A percentile compares a stretch with the other conserved stretches of the same genome.
These are phyloP conservation scores for Chloropsis hardwickii DNA, from an alignment of 2,113 vertebrate species.

Conservation along the genomic window DNA sequence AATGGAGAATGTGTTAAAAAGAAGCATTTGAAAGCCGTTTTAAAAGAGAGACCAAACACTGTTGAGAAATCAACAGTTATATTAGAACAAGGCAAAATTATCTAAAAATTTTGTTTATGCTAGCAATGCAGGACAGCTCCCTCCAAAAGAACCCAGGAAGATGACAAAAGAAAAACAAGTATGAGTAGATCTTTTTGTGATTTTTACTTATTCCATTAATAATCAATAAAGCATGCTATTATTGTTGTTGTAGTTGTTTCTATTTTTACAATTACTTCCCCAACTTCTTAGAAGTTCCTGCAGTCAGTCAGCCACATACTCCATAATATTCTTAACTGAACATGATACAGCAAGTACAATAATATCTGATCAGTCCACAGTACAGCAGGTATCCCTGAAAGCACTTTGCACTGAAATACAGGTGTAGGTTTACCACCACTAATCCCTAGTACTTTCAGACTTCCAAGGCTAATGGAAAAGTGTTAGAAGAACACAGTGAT, in stretches of 20 bases:
- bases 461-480: not conserved
- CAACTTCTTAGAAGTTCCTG: not conserved
- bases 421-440: not conserved
- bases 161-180: not conserved
- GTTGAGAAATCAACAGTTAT: not conserved
- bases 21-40: not conserved
- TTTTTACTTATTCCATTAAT: not conserved
- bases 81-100: not conserved
- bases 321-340: not conserved
- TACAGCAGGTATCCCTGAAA: not conserved
- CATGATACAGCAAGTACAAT: not conserved
- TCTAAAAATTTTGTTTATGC: not conserved
- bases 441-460: rapidly evolving
- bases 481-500: not conserved
- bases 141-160: not conserved
- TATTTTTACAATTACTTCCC: not conserved
- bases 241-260: not conserved
- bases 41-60: not conserved
- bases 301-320: not conserved
- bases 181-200: not conserved
- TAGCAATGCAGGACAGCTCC: not conserved
- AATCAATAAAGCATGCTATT: not conserved
- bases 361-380: not conserved
- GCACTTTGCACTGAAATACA: not conserved
- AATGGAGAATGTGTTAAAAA: not conserved